phyloP scores from a whole-genome alignment of 2,888 invertebrate species.

The Aleiodes leptofemur region DNA sequence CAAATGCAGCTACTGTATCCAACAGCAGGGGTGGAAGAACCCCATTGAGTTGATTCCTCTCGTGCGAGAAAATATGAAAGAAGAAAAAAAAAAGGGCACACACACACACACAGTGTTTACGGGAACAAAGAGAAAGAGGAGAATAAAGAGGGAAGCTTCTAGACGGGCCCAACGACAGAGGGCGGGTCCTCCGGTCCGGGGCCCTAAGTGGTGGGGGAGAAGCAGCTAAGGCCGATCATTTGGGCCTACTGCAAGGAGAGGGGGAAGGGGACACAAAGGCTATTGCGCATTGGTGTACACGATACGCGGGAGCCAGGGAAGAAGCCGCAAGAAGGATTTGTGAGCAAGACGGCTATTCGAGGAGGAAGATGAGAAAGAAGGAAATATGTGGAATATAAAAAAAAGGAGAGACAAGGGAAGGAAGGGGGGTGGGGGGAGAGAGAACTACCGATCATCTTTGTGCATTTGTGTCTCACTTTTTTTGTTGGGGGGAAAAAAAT shows the following conservation, averaged over 20 bases:
- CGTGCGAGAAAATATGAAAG: constrained; percentile 2
- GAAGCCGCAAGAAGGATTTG: constrained; percentile 72
- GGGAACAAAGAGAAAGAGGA: constrained; percentile 8
- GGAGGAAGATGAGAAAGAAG: constrained; percentile 63
- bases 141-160: constrained; percentile 64
- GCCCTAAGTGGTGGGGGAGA: constrained; percentile 54
- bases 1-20: constrained; percentile 64
- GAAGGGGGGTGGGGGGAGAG: constrained; percentile 59
- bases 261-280: constrained; percentile 50
- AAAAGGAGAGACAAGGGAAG: constrained; percentile 38
- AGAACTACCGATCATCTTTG: constrained; percentile 65
- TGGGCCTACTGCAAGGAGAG: constrained; percentile 45
- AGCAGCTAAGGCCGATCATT: constrained; percentile 47
- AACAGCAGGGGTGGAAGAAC: constrained; percentile 62
- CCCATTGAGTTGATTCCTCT: constrained; percentile 25
- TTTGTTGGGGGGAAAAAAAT: background rate
- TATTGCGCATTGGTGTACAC: constrained; percentile 6
- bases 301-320: constrained; percentile 52
- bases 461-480: constrained; percentile 41
- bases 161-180: constrained; percentile 41
- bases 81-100: constrained; percentile 33
- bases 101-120: background rate
- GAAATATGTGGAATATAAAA: background rate
- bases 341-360: constrained; percentile 73
- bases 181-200: constrained; percentile 51